Conservation (phyloP, 2,113 vertebrate species). For the Corapipo altera region DNA sequence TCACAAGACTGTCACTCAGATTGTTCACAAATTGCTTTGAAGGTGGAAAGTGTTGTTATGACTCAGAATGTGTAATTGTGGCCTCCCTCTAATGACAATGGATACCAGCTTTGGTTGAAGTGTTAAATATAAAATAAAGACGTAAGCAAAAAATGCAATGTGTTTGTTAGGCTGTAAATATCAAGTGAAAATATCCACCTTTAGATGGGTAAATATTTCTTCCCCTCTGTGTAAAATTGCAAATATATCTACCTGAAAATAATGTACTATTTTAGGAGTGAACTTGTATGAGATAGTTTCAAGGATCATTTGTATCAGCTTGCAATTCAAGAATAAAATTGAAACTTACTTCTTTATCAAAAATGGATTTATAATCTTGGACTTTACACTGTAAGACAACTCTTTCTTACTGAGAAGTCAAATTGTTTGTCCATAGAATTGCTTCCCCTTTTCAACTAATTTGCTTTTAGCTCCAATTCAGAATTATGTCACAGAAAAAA, state of each 20-base stretch:
- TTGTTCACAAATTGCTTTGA: slow-evolving; percentile 20
- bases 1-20: background rate
- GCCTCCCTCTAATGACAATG: background rate
- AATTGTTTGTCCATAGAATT: background rate
- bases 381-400: background rate
- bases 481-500: background rate
- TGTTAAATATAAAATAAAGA: background rate
- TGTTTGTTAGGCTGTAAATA: background rate
- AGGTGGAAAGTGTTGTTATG: slow-evolving; percentile 1
- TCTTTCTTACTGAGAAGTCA: background rate
- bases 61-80: background rate
- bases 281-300: background rate
- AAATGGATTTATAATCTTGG: background rate
- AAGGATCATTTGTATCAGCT: background rate
- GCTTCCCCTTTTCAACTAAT: background rate
- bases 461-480: background rate
- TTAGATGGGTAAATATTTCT: background rate
- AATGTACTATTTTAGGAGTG: background rate
- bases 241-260: background rate
- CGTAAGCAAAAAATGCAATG: background rate
- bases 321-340: background rate
- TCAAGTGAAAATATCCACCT: background rate
- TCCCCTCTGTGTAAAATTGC: background rate
- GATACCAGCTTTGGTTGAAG: background rate
- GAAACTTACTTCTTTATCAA: background rate